Conservation (phyloP, 1,140 invertebrate species). For the Bilobella aurantiaca region DNA sequence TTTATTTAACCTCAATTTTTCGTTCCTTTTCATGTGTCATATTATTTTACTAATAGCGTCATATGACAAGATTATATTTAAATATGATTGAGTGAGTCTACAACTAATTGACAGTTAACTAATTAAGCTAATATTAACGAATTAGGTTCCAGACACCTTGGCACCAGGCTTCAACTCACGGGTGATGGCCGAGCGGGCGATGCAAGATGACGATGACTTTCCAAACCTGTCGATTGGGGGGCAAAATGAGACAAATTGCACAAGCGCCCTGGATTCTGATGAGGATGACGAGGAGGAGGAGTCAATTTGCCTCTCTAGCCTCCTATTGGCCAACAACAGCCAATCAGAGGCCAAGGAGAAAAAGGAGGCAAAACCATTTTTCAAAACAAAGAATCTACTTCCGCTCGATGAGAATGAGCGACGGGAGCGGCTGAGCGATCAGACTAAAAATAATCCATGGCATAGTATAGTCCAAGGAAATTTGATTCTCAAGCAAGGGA, state of each 20-base stretch:
- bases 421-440: conserved; percentile 54
- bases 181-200: conserved; percentile 25
- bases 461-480: conserved; percentile 78
- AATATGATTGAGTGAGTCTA: too few species aligned
- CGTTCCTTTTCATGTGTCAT: too few species aligned
- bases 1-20: too few species aligned
- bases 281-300: conserved; percentile 10
- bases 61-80: too few species aligned
- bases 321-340: background rate
- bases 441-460: conserved; percentile 67
- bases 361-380: background rate
- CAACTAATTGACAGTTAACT: too few species aligned
- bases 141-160: conserved; percentile 57
- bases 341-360: background rate
- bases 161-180: conserved; percentile 67
- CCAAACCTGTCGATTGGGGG: background rate
- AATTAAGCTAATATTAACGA: too few species aligned
- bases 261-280: background rate
- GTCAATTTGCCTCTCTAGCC: background rate
- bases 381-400: background rate
- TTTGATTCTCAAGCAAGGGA: conserved; percentile 86
- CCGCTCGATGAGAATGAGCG: conserved; percentile 39
- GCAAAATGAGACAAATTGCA: background rate
- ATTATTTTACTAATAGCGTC: too few species aligned
- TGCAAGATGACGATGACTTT: conserved; percentile 17